Evolutionary conservation across 2,113 vertebrate species (phyloP), one percentile per base, ranked within the genome.

Genomic region (Arvicanthis niloticus): DNA sequence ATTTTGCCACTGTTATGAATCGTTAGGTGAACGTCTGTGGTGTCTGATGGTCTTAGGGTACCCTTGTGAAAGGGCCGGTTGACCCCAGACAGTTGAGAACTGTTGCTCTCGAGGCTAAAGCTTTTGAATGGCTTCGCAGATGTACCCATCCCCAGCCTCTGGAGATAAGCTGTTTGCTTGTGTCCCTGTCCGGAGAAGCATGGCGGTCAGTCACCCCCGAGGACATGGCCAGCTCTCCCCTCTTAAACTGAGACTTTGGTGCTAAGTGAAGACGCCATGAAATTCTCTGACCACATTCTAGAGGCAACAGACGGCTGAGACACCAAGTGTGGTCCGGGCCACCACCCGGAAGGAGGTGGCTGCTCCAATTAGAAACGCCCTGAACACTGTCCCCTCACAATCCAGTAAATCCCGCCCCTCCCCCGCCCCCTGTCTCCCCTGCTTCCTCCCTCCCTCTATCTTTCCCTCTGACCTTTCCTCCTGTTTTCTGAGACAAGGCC

Each of bases 121-220:
- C 21, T 26, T 88, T 26, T 72, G 34, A 72, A 88, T 5, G 51
- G 37, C 68, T 58, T 42, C 1, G 0, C 11, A 58, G 34, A 31
- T 19, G 1, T 10, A 56, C 51, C 68, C 34, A n/a, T 5, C 11
- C 65, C 12, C 21, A 4, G 34, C 29, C 60, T 31, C 24, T 16
- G 7, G 58, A 10, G 45, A 8, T 48, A 31, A 65, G 16, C 40
- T 67, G 12, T 17, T 67, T 65, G 26, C 82, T 60, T 34, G 31
- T 34, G 82, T 48, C 84, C 42, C n/a, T 6, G 21, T 6, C 68
- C 26, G 2, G 2, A 0, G 26, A 53, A 82, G 65, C 0, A 0
- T 21, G 62, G 7, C 6, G 34, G 65, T 29, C 65, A 67, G 7
- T 60, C 34, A 81, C 17, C 67, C 67, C 37, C 22, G 42, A 56